Evolutionary conservation across 2,888 invertebrate species (phyloP).

Genomic region (Toxonevra muliebris): DNA sequence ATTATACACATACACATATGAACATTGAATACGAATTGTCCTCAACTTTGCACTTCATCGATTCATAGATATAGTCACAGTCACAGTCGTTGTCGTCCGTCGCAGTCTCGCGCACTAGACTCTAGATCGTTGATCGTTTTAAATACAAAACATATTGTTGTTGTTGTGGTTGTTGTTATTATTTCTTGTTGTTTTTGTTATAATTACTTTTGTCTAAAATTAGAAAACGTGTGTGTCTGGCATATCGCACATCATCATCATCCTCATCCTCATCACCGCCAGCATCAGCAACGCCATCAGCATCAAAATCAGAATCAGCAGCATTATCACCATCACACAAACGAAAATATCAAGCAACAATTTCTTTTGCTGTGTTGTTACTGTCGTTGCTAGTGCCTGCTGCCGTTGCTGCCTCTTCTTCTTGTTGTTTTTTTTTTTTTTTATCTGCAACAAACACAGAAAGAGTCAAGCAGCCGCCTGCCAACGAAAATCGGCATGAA

Average conservation of each 20-base stretch:
- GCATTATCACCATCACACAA: conserved; percentile 1
- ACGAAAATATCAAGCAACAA: background rate
- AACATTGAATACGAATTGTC: conserved; percentile 17
- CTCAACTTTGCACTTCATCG: conserved; percentile 25
- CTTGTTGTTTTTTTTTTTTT: no score
- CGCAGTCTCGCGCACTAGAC: conserved; percentile 10
- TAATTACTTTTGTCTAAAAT: conserved; percentile 65
- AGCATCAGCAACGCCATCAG: background rate
- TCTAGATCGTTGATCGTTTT: conserved; percentile 26
- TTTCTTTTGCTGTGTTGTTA: background rate
- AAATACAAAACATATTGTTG: conserved; percentile 7
- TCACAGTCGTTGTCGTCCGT: conserved; percentile 2
- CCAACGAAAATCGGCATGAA: no score
- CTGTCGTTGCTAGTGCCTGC: no score
- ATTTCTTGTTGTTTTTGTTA: conserved; percentile 41
- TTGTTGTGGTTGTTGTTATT: conserved; percentile 8
- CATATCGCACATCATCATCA: conserved; percentile 53
- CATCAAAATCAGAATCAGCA: background rate
- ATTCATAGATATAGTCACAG: conserved; percentile 1
- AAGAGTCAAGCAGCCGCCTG: no score
- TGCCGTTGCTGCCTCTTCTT: no score
- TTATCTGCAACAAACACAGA: no score
- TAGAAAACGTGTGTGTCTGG: conserved; percentile 65
- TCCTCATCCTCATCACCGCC: background rate
- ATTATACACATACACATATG: background rate